Base-by-base conservation (phyloP, 2,888 invertebrate species). In the Fissipunctia ypsillon region DNA sequence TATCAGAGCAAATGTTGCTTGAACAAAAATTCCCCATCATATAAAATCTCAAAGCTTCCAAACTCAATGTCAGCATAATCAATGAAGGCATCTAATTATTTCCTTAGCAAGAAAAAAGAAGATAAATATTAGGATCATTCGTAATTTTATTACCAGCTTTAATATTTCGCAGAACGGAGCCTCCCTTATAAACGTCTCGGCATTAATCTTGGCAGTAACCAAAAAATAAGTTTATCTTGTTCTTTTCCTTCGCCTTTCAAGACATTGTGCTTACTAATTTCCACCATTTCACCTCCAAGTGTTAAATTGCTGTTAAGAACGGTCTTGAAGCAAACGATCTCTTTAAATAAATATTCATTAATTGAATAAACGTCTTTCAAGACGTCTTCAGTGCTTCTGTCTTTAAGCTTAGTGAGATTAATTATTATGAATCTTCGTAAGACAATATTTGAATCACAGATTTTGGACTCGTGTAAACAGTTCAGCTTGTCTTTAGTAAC, bases 301-400 rank as follows among this genome's bases (percentile, higher is more conserved):
- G 75, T 71, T 76, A 70, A 70, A 81, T 82, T 67, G 60, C 65
- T 69, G 67, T 73, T 70, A 76, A 73, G 60, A 64, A 59, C 63
- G 14, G n/a, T 69, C 57, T 72, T 59, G 4, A 64, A 52, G 16
- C 35, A 71, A 81, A 78, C 45, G 61, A 69, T 80, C 43, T 76
- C 64, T 75, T 64, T 52, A 76, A 60, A 85, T 81, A 83, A 79
- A 84, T 85, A 84, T 81, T 73, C 72, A 84, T 84, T 78, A 79
- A 76, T 76, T 76, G 59, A 73, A 83, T 76, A 76, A 81, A 81
- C 70, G 76, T 45, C 50, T 80, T 66, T 43, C 35, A 63, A 74
- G 31, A 38, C 52, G 43, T 52, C 41, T 70, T 75, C 54, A 69
- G 45, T 56, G 54, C 67, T 61, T 80, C 72, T 78, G 81, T 79